Evolutionary conservation across 2,113 vertebrate species (phyloP).

Genomic region (Donacobius atricapilla): DNA sequence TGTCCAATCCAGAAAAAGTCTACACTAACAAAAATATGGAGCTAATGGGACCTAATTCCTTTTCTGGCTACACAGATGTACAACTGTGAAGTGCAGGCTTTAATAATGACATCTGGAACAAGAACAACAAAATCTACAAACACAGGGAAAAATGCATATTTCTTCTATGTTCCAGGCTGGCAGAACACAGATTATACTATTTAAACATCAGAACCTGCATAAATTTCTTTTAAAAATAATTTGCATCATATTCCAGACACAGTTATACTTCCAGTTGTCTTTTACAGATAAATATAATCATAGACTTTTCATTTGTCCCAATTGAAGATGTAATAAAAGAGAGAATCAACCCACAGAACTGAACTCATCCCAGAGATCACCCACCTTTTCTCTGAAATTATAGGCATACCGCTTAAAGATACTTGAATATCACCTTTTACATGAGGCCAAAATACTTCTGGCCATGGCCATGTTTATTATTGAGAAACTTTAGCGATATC

Average conservation of each 20-base stretch:
- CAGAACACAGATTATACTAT: background rate
- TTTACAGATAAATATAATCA: background rate
- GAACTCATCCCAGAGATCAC: background rate
- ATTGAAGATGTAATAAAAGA: background rate
- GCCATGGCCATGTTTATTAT: background rate
- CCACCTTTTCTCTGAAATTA: background rate
- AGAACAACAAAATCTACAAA: background rate
- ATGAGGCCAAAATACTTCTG: background rate
- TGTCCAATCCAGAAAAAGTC: background rate
- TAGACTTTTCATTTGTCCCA: background rate
- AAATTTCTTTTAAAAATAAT: background rate
- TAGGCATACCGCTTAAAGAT: background rate
- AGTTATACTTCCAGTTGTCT: background rate
- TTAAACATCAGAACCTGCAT: background rate
- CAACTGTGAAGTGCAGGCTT: background rate
- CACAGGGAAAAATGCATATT: background rate
- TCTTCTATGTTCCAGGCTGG: background rate
- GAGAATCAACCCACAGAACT: background rate
- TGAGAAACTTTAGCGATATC: background rate
- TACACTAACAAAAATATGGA: background rate
- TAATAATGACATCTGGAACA: background rate
- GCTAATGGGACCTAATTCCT: background rate
- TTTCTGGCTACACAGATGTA: background rate
- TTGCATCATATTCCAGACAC: background rate
- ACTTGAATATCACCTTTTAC: background rate